These are phyloP conservation scores for Platycnemis pennipes DNA, from an alignment of 2,888 invertebrate species.

Conservation along the genomic window DNA sequence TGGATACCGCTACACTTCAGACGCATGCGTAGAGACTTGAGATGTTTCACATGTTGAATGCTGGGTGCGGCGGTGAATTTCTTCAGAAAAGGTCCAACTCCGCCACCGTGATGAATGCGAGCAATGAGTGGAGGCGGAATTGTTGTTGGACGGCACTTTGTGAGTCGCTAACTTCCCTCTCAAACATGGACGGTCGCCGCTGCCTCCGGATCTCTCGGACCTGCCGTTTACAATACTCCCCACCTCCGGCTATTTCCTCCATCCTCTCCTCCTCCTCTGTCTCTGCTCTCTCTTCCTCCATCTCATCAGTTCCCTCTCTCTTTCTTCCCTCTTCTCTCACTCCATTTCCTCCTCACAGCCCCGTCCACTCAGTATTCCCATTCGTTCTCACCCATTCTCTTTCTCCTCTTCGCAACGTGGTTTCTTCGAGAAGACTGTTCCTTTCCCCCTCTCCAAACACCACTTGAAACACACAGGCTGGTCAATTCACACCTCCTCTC, in stretches of 20 bases:
- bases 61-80: not conserved
- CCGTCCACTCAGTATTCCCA: not conserved
- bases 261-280: not conserved
- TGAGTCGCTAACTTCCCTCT: not conserved
- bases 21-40: not conserved
- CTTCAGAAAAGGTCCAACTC: not conserved
- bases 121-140: not conserved
- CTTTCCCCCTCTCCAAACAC: not conserved
- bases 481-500: conserved; percentile 61
- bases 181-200: not conserved
- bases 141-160: not conserved
- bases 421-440: not conserved
- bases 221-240: not conserved
- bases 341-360: not conserved
- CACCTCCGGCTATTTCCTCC: not conserved
- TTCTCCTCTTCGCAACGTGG: not conserved
- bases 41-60: not conserved
- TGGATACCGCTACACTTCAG: too few species aligned
- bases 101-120: not conserved
- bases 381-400: not conserved
- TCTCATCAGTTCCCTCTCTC: not conserved
- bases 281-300: not conserved
- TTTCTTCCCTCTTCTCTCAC: not conserved
- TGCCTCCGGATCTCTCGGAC: not conserved
- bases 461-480: conserved; percentile 60